Base-by-base conservation (phyloP, 2,113 vertebrate genomes). In the Indri indri region DNA sequence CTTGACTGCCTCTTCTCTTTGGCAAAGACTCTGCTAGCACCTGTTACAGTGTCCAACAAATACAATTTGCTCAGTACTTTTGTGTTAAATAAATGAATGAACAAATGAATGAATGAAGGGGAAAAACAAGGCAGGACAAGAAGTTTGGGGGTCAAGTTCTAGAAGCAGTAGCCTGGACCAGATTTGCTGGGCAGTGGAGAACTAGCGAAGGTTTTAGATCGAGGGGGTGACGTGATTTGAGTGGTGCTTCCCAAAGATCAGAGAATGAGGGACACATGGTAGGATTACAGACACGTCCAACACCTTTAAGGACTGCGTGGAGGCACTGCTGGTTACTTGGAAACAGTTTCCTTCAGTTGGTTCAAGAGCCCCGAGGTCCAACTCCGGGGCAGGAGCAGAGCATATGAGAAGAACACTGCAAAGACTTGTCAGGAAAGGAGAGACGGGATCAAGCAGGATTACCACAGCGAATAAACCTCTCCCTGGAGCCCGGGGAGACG, bases 401-500 rank as follows among this genome's bases (percentile, higher is more conserved):
- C 82, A 40, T 54, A 77, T 32, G 96, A 91, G 79, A 71, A 85
- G 81, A 90, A 9, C 5, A 2, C 80, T 97, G 96, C 94, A 98
- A 94, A 83, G 97, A 98, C 89, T 94, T 97, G 82, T 90, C 84
- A 77, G 90, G 91, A 30, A 54, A 90, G 98, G 97, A 54, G 92
- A 97, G 93, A 66, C 74, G 96, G 97, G 97, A 98, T 98, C 98
- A 98, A 86, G 88, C 86, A 23, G 98, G 98, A 98, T 98, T 94
- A 96, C 4, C 94, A 97, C 54, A 68, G 91, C 83, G 97, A 97
- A 97, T 74, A 86, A 97, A 37, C 82, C 80, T 96, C 23, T 97
- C 98, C 94, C 98, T 93, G 93, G 37, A 98, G 96, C 98, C 98
- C n/a, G 12, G 97, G 98, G 98, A 98, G 98, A 97, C 6, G 83